phyloP scores from a whole-genome alignment of 1,140 invertebrate species.

The Lamellibrachia luymesi region DNA sequence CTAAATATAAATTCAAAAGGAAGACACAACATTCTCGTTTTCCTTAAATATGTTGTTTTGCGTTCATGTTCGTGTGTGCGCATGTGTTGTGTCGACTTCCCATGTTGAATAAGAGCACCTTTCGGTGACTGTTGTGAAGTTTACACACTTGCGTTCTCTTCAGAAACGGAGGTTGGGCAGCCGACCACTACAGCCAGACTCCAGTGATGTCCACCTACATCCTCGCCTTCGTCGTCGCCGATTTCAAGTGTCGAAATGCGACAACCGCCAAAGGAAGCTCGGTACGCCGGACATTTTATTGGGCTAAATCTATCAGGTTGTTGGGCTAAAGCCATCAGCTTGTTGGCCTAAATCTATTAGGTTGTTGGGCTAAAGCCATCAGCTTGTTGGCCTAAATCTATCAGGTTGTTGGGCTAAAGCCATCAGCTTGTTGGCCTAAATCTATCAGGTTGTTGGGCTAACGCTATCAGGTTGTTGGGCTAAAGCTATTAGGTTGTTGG shows the following conservation, averaged over 20 bases:
- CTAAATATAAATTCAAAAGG: background rate
- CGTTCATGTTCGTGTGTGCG: background rate
- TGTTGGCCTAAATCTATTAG: background rate
- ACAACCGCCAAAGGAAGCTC: background rate
- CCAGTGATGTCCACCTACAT: constrained; percentile 23
- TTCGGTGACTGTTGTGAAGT: background rate
- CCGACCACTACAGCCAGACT: constrained; percentile 15
- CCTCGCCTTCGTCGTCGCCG: constrained; percentile 24
- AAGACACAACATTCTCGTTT: background rate
- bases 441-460: no score
- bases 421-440: no score
- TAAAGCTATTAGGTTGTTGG: no score
- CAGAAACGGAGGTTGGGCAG: constrained; percentile 15
- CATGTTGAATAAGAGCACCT: background rate
- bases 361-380: no score
- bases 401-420: no score
- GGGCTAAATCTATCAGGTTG: background rate
- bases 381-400: no score
- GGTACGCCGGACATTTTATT: background rate
- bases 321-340: background rate
- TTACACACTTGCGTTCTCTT: background rate
- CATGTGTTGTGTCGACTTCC: background rate
- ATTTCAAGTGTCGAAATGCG: constrained; percentile 17
- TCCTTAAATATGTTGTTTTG: background rate
- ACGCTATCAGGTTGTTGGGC: no score